Percentiles rank a stretch among this genome's conserved stretches.
Evolutionary conservation across 2,113 vertebrate genomes (phyloP).

Genomic region (Phylloscopus trochiloides): DNA sequence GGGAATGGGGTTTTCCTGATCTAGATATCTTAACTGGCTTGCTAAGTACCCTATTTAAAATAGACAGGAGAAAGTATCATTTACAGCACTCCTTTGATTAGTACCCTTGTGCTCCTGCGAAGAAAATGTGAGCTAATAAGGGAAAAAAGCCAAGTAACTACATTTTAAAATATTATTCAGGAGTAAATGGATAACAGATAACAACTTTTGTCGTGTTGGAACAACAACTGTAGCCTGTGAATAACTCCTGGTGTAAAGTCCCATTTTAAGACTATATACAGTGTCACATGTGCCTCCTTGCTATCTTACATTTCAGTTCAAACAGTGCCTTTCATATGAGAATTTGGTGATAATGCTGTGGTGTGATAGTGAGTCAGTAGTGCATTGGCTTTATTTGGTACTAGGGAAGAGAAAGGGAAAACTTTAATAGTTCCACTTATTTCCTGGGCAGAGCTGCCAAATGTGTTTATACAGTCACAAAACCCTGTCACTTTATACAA

Average conservation of each 20-base stretch:
- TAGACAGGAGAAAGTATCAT: neutral
- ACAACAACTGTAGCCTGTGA: neutral
- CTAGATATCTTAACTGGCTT: neutral
- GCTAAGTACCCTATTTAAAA: neutral
- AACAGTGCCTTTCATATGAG: neutral
- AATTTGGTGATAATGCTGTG: neutral
- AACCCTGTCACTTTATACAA: neutral
- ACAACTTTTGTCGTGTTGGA: neutral
- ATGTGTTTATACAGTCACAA: neutral
- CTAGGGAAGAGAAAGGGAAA: neutral
- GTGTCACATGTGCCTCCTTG: neutral
- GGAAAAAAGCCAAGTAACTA: neutral
- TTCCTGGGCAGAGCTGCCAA: neutral
- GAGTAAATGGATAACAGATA: neutral
- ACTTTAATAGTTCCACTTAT: neutral
- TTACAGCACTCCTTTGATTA: neutral
- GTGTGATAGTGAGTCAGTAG: neutral
- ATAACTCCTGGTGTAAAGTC: neutral
- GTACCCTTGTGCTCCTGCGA: neutral
- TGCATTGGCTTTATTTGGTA: neutral
- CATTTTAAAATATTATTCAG: neutral
- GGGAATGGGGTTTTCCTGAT: neutral
- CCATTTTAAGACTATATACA: neutral
- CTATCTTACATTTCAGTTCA: neutral
- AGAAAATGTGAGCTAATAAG: neutral